These are phyloP conservation scores for Petrosia ficiformis DNA, from an alignment of 37 sponge, comb jelly and placozoan genomes.

Conservation along the genomic window DNA sequence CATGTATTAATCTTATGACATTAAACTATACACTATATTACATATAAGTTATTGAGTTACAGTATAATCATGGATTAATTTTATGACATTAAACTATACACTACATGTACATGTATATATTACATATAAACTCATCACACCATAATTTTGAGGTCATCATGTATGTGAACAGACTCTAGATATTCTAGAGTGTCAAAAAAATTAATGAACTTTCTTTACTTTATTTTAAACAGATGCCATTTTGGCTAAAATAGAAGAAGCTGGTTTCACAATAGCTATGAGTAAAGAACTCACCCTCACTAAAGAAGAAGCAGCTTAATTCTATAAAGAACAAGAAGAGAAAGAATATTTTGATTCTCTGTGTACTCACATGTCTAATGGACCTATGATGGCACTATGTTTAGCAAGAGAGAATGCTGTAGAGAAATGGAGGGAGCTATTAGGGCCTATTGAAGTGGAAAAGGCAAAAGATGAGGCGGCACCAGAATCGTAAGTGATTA, in stretches of 20 bases:
- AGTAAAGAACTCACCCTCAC: constrained; percentile 84
- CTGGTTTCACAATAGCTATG: constrained; percentile 86
- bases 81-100: too few relatives aligned
- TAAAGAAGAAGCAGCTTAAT: constrained; percentile 88
- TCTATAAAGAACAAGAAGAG: constrained; percentile 87
- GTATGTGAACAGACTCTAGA: too few relatives aligned
- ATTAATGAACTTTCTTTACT: too few relatives aligned
- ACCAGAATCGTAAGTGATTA: constrained; percentile 38
- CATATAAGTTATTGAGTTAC: too few relatives aligned
- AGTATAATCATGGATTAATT: too few relatives aligned
- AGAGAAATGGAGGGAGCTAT: constrained; percentile 79
- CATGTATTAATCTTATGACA: too few relatives aligned
- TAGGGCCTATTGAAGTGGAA: constrained; percentile 79
- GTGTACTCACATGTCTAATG: constrained; percentile 81
- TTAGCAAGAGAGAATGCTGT: constrained; percentile 92
- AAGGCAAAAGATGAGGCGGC: constrained; percentile 65
- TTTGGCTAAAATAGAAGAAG: constrained; percentile 77
- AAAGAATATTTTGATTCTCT: constrained; percentile 90
- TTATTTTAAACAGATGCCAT: constrained; percentile 56
- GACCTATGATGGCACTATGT: constrained; percentile 92
- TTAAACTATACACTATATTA: too few relatives aligned
- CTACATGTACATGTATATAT: too few relatives aligned
- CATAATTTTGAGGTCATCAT: too few relatives aligned
- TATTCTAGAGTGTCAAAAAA: too few relatives aligned
- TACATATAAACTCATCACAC: too few relatives aligned